Evolutionary conservation across 2,797 vertebrate genomes (phyloP).

Genomic region (Pelochelys cantorii): DNA sequence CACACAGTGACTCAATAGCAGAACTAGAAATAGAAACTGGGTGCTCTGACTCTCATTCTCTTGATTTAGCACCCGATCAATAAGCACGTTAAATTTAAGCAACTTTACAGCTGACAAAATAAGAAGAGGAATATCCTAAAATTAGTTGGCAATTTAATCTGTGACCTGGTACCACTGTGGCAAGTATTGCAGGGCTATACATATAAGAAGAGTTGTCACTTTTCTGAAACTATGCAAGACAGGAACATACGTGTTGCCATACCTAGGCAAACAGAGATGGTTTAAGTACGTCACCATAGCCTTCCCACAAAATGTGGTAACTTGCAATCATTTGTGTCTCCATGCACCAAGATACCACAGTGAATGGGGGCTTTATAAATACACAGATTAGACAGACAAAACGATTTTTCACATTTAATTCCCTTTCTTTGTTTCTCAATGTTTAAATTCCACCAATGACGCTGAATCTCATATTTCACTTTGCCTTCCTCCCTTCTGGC

Average conservation of each 20-base stretch:
- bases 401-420: neutral
- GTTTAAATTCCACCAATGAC: neutral
- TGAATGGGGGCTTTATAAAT: neutral
- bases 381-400: neutral
- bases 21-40: neutral
- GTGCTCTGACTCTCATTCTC: constrained; percentile 11
- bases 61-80: neutral
- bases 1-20: neutral
- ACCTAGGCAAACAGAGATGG: rapidly evolving
- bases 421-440: neutral
- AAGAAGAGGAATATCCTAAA: neutral
- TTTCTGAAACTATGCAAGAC: neutral
- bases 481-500: neutral
- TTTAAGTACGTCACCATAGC: neutral
- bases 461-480: neutral
- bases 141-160: neutral
- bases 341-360: neutral
- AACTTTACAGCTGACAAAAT: neutral
- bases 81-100: neutral
- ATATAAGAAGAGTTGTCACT: neutral
- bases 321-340: rapidly evolving
- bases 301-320: neutral
- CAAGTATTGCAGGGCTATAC: neutral
- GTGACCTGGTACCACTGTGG: rapidly evolving
- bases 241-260: neutral